Conservation (phyloP, 2,888 invertebrate species). For the Unio delphinus region DNA sequence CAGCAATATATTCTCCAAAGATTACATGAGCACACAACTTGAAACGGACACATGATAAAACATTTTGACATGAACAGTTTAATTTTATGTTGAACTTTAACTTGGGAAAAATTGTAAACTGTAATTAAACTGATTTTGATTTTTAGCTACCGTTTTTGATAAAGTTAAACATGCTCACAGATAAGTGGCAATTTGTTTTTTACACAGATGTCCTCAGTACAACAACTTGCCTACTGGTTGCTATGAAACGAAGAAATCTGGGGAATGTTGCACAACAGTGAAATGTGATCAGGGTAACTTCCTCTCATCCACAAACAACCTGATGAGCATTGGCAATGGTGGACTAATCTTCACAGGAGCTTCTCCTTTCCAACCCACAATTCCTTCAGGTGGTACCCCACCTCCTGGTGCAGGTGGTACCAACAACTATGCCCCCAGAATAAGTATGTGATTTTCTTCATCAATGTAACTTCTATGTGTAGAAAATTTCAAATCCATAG, state of each 20-base stretch:
- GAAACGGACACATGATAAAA: too few relatives aligned
- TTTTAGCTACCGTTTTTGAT: too few relatives aligned
- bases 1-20: too few relatives aligned
- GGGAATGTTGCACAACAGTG: constrained; percentile 49
- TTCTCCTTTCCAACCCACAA: constrained; percentile 40
- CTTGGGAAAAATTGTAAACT: too few relatives aligned
- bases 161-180: too few relatives aligned
- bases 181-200: too few relatives aligned
- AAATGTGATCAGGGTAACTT: constrained; percentile 48
- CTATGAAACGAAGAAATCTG: constrained; percentile 41
- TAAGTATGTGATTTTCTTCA: constrained; percentile 31
- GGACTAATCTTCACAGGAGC: constrained; percentile 43
- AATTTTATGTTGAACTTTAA: too few relatives aligned
- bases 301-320: constrained; percentile 52
- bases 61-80: too few relatives aligned
- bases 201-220: constrained; percentile 51
- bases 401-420: constrained; percentile 57
- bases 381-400: constrained; percentile 43
- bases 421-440: constrained; percentile 37
- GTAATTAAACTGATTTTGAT: too few relatives aligned
- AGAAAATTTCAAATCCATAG: neutral
- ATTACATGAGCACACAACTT: too few relatives aligned
- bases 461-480: neutral
- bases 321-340: constrained; percentile 49
- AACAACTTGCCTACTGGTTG: constrained; percentile 51